Evolutionary conservation across 2,797 vertebrate species (phyloP), one percentile per base, ranked within the genome.

Genomic region (Danio aesculapii): DNA sequence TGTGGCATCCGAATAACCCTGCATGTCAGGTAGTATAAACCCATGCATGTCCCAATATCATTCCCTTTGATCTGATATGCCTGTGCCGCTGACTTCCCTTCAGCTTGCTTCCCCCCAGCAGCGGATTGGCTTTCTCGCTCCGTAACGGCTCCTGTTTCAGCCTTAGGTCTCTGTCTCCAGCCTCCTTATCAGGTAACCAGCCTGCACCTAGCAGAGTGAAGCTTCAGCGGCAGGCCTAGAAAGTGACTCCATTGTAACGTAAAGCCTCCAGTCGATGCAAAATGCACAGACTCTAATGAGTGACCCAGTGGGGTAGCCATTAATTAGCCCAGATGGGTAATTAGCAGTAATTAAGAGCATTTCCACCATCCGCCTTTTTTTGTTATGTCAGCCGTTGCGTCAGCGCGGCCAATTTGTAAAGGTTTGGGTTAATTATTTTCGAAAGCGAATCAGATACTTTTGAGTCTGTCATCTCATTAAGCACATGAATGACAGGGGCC

Each of bases 51-150:
- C 61, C 75, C 62, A 49, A 69, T 84, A 75, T 84, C 46, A 62
- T 82, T 81, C 59, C 49, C 68, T 74, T 83, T 43, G 75, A 78
- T 84, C 82, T 82, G 82, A 84, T 82, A 64, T 3, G 5, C 68
- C 78, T 63, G 57, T 39, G 67, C 64, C 57, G 44, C 71, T 61
- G 81, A 69, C 75, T 77, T 62, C 72, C 71, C 71, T 77, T 44
- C 62, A 68, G 61, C 49, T 73, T 47, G 21, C 63, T 74, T 53
- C 47, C 75, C 64, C 66, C 83, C 84, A 79, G 80, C 63, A 63
- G 57, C 44, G 77, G 86, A 87, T 85, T 84, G 63, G 79, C 81
- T 87, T 85, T 87, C 86, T 83, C 79, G 39, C 83, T 81, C 78
- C 61, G 55, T 30, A 11, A 39, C 21, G 8, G 71, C 83, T 87